Evolutionary conservation across 2,888 invertebrate species (phyloP).

Genomic region (Zaprionus bogoriensis): DNA sequence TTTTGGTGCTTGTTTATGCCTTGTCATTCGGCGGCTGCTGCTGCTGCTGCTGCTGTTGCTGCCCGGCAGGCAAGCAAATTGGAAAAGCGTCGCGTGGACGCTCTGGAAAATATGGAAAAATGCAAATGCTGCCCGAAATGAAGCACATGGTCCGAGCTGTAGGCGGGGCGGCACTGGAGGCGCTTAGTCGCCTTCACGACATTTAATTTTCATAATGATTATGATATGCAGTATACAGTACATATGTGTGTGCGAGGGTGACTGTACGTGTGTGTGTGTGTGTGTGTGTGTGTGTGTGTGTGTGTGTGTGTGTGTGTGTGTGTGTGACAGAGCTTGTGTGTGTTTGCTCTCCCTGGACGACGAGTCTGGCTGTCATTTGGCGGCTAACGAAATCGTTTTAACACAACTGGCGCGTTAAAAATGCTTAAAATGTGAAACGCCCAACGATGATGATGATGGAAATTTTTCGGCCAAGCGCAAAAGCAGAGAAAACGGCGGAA

Average conservation of each 20-base stretch:
- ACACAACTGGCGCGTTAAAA: slow-evolving; percentile 79
- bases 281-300: neutral
- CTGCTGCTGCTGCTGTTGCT: slow-evolving; percentile 44
- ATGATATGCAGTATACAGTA: slow-evolving; percentile 51
- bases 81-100: slow-evolving; percentile 54
- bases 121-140: slow-evolving; percentile 61
- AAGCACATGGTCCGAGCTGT: neutral
- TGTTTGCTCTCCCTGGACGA: slow-evolving; percentile 20
- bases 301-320: neutral
- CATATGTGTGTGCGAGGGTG: slow-evolving; percentile 2
- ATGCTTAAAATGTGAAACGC: slow-evolving; percentile 75
- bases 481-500: slow-evolving; percentile 5
- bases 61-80: slow-evolving; percentile 61
- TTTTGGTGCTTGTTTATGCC: slow-evolving; percentile 57
- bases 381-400: slow-evolving; percentile 79
- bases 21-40: slow-evolving; percentile 56
- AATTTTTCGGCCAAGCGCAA: slow-evolving; percentile 42
- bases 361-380: slow-evolving; percentile 67
- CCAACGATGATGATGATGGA: slow-evolving; percentile 60
- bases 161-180: slow-evolving; percentile 22
- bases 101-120: slow-evolving; percentile 64
- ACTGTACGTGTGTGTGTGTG: neutral
- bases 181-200: slow-evolving; percentile 73
- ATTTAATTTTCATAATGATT: slow-evolving; percentile 79
- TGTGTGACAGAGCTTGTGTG: no score